Evolutionary conservation across 2,797 vertebrate genomes (phyloP).

Genomic region (Hafferia zeledoni): DNA sequence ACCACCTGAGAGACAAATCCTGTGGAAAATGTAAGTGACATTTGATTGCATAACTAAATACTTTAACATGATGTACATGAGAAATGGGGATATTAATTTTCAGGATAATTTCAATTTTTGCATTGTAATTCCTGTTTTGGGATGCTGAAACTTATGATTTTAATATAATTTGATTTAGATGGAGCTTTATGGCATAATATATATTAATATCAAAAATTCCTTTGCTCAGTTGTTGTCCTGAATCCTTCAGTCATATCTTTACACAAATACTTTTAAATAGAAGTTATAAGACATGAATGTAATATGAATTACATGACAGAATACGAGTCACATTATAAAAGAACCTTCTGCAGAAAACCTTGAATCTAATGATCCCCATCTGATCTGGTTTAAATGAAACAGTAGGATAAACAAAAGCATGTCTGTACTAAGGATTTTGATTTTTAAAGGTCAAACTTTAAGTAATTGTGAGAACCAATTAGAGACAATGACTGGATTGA

Average conservation of each 20-base stretch:
- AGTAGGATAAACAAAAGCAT: background rate
- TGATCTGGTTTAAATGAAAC: conserved; percentile 24
- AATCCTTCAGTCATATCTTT: background rate
- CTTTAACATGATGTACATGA: background rate
- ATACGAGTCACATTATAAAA: background rate
- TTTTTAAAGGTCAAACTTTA: background rate
- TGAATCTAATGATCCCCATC: background rate
- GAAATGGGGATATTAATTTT: background rate
- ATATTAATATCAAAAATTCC: background rate
- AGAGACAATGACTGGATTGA: background rate
- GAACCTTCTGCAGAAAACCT: background rate
- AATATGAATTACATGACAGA: background rate
- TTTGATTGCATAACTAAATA: background rate
- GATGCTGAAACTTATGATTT: background rate
- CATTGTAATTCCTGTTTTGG: background rate
- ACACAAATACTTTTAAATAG: background rate
- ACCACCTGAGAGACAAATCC: background rate
- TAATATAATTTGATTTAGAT: background rate
- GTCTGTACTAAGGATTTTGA: background rate
- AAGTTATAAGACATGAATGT: background rate
- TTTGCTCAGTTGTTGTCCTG: background rate
- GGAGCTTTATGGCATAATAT: background rate
- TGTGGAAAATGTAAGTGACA: background rate
- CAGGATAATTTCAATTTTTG: background rate
- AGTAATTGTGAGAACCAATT: background rate